These are phyloP conservation scores for Eulithis testata DNA, from an alignment of 2,888 invertebrate species.

Conservation along the genomic window DNA sequence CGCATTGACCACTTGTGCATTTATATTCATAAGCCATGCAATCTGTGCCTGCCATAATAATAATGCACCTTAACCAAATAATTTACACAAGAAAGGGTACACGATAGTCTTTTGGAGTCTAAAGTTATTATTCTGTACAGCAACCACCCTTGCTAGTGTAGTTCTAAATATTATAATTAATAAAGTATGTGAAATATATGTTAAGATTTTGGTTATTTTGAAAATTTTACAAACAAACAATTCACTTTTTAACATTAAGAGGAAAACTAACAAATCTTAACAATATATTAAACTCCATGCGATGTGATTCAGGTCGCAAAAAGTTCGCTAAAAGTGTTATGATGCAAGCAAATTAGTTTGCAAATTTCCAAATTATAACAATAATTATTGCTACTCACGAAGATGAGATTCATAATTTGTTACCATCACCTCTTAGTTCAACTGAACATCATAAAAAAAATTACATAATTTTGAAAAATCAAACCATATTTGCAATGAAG, in stretches of 20 bases:
- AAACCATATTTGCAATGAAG: constrained; percentile 81
- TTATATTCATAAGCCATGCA: constrained; percentile 85
- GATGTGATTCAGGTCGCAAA: constrained; percentile 4
- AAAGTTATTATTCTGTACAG: background rate
- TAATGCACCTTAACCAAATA: constrained; percentile 71
- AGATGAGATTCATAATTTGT: constrained; percentile 2
- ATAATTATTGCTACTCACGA: constrained; percentile 1
- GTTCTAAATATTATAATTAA: background rate
- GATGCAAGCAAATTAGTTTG: background rate
- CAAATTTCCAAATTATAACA: constrained; percentile 2
- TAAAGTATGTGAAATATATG: background rate
- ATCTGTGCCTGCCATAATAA: constrained; percentile 74
- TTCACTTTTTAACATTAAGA: no score
- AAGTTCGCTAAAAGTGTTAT: background rate
- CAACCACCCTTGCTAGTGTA: constrained; percentile 6
- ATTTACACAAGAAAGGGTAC: constrained; percentile 37
- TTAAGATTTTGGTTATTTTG: constrained; percentile 8
- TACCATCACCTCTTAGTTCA: constrained; percentile 17
- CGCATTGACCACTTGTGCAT: constrained; percentile 87
- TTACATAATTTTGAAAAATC: constrained; percentile 59
- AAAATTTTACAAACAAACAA: background rate
- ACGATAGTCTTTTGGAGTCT: background rate
- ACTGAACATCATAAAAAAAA: background rate
- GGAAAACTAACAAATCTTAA: background rate
- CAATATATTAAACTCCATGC: constrained; percentile 2